phyloP scores from a whole-genome alignment of 1,140 invertebrate species.

The Euwallacea similis region DNA sequence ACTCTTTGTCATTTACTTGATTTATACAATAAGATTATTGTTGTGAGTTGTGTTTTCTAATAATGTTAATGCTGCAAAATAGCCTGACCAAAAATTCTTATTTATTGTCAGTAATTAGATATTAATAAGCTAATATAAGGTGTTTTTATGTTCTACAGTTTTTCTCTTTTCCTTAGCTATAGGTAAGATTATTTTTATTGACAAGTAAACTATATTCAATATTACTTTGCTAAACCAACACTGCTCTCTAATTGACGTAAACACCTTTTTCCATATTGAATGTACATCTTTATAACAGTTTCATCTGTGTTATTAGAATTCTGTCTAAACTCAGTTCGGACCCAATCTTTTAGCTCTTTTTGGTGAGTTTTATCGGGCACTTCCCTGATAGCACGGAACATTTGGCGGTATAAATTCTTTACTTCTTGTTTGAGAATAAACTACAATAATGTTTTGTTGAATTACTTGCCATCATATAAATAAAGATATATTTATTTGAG shows the following conservation, averaged over 20 bases:
- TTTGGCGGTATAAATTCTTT: slow-evolving; percentile 71
- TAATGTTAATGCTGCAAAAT: too few species aligned
- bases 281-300: slow-evolving; percentile 68
- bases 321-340: slow-evolving; percentile 67
- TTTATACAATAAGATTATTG: slow-evolving; percentile 11
- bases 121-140: too few species aligned
- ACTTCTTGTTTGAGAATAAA: slow-evolving; percentile 77
- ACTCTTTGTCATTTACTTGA: slow-evolving; percentile 2
- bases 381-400: slow-evolving; percentile 67
- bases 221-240: slow-evolving; percentile 57
- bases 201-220: neutral
- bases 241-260: slow-evolving; percentile 68
- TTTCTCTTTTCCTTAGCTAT: too few species aligned
- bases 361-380: slow-evolving; percentile 66
- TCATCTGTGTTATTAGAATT: slow-evolving; percentile 71
- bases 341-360: slow-evolving; percentile 69
- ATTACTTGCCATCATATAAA: neutral
- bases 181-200: too few species aligned
- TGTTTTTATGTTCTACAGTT: too few species aligned
- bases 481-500: too few species aligned
- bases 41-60: slow-evolving; percentile 1
- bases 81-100: neutral
- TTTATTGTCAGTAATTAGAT: neutral
- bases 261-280: slow-evolving; percentile 69
- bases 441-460: slow-evolving; percentile 54